These are phyloP conservation scores for Armadillidium nasatum DNA, from an alignment of 1,140 invertebrate species.

Conservation along the genomic window DNA sequence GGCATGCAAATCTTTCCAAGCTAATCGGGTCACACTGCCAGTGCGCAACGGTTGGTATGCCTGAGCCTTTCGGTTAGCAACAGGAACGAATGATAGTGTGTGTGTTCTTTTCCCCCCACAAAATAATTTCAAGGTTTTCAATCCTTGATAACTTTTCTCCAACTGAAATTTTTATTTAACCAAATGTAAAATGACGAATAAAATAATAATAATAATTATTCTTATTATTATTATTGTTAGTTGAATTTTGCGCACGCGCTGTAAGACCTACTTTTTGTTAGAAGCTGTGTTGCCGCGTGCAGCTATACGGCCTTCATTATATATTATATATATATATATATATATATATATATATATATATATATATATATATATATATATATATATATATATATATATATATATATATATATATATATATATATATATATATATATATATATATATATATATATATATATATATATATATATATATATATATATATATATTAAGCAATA, in stretches of 20 bases:
- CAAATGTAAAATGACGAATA: too few species aligned
- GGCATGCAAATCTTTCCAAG: neutral
- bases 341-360: neutral
- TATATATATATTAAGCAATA: too few species aligned
- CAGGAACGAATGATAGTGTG: neutral
- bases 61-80: constrained; percentile 2
- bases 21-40: neutral
- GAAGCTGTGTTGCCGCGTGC: neutral
- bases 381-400: neutral
- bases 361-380: neutral
- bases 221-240: too few species aligned
- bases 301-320: neutral
- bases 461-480: too few species aligned
- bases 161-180: too few species aligned
- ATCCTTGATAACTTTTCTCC: neutral
- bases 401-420: neutral
- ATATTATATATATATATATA: neutral
- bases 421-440: too few species aligned
- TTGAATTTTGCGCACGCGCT: neutral
- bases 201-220: too few species aligned
- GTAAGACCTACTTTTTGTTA: neutral
- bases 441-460: too few species aligned
- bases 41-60: neutral
- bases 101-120: neutral
- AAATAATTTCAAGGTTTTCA: constrained; percentile 4